phyloP scores from a whole-genome alignment of 2,113 vertebrate genomes.

The Sebastes fasciatus region DNA sequence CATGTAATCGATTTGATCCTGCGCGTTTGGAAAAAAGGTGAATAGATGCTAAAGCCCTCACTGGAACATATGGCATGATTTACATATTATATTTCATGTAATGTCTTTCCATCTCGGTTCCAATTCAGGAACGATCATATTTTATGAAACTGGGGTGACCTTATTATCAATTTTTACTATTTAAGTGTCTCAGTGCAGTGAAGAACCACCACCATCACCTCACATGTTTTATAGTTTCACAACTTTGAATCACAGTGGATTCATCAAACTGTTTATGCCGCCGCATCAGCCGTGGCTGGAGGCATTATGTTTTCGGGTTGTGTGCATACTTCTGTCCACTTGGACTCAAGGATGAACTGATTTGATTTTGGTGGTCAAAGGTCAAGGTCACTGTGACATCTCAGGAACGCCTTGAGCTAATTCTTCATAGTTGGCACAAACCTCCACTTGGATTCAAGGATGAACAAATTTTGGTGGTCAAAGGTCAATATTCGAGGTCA shows the following conservation, averaged over 20 bases:
- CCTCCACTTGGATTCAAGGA: too few relatives aligned
- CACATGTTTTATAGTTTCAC: background rate
- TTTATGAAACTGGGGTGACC: constrained; percentile 22
- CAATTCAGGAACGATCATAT: constrained; percentile 17
- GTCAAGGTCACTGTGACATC: too few relatives aligned
- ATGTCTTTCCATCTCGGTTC: constrained; percentile 22
- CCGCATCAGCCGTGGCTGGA: too few relatives aligned
- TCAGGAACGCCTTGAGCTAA: too few relatives aligned
- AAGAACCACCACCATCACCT: constrained; percentile 9
- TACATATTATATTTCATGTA: constrained; percentile 37
- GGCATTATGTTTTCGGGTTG: too few relatives aligned
- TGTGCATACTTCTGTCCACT: too few relatives aligned
- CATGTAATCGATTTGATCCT: constrained; percentile 30
- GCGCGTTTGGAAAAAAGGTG: background rate
- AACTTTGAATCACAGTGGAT: background rate
- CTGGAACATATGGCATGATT: constrained; percentile 33
- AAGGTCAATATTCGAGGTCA: too few relatives aligned
- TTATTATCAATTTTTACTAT: constrained; percentile 24
- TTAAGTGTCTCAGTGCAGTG: constrained; percentile 20
- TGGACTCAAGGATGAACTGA: too few relatives aligned
- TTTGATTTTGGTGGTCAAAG: too few relatives aligned
- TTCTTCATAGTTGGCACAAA: too few relatives aligned
- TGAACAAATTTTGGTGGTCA: too few relatives aligned
- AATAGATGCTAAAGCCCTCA: constrained; percentile 12
- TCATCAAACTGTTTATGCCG: background rate